Evolutionary conservation across 2,888 invertebrate species (phyloP).

Genomic region (Athalia circularis): DNA sequence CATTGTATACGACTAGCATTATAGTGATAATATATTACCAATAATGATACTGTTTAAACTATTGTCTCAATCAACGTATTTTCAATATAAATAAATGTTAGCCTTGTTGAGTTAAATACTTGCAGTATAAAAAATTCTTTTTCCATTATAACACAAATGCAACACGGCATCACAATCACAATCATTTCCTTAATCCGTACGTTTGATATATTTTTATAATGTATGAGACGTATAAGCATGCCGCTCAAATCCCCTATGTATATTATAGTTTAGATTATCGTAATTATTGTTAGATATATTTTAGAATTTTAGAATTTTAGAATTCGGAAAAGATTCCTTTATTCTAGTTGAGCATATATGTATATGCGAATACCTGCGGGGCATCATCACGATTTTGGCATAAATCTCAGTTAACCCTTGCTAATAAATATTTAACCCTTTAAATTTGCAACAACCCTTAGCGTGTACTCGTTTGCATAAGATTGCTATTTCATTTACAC

Average conservation of each 20-base stretch:
- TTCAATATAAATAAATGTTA: constrained; percentile 75
- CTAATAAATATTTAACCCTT: constrained; percentile 75
- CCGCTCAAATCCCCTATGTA: too few species aligned
- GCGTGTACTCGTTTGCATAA: constrained; percentile 75
- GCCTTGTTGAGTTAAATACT: constrained; percentile 73
- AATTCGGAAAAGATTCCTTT: too few species aligned
- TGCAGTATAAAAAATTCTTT: constrained; percentile 54
- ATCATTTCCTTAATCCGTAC: constrained; percentile 1
- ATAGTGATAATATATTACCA: constrained; percentile 73
- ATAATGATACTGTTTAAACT: constrained; percentile 74
- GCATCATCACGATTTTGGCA: constrained; percentile 53
- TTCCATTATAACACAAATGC: constrained; percentile 27
- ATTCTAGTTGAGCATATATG: too few species aligned
- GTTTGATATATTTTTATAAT: background rate
- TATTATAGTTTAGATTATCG: too few species aligned
- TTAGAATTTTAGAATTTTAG: too few species aligned
- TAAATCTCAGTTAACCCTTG: constrained; percentile 73
- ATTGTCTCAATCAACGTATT: constrained; percentile 75
- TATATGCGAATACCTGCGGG: background rate
- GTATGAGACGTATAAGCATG: too few species aligned
- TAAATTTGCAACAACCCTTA: constrained; percentile 74
- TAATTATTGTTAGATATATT: too few species aligned
- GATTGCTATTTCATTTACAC: constrained; percentile 78
- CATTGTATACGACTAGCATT: constrained; percentile 74
- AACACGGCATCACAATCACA: background rate